phyloP scores from a whole-genome alignment of 2,888 invertebrate species.

The Mesodorylaimus sp. region DNA sequence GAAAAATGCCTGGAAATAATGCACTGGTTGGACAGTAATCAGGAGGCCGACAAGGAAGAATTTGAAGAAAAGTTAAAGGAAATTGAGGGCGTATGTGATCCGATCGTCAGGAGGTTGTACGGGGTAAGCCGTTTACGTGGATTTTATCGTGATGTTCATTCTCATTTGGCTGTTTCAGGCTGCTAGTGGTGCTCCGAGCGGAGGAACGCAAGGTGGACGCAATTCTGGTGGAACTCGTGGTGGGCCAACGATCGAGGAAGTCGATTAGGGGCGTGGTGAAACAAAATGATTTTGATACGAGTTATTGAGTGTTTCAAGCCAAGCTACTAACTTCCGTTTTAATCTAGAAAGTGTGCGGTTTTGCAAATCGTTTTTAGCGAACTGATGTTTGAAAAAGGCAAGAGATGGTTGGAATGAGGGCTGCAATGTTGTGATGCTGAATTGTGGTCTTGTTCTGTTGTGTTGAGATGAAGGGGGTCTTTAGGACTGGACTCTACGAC shows the following conservation, averaged over 20 bases:
- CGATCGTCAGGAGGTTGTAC: conserved; percentile 83
- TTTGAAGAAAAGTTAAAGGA: conserved; percentile 82
- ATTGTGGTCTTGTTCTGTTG: too few species aligned
- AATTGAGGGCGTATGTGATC: conserved; percentile 71
- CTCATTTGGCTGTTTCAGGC: background rate
- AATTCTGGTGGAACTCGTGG: conserved; percentile 30
- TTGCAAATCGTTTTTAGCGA: too few species aligned
- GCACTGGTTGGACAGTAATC: conserved; percentile 45
- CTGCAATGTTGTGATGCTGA: too few species aligned
- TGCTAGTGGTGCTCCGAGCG: conserved; percentile 40
- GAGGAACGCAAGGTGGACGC: conserved; percentile 14
- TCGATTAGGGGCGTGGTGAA: conserved; percentile 32
- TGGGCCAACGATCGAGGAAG: conserved; percentile 39
- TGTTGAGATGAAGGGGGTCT: too few species aligned
- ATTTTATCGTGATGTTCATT: background rate
- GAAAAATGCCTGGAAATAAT: conserved; percentile 76
- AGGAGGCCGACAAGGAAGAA: conserved; percentile 73
- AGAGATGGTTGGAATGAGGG: too few species aligned
- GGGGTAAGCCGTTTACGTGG: conserved; percentile 47
- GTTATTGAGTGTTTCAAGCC: background rate
- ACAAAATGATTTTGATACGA: background rate
- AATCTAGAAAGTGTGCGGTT: too few species aligned
- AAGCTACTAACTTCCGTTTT: too few species aligned
- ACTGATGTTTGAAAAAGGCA: too few species aligned
- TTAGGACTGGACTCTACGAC: too few species aligned